Evolutionary conservation across 1,140 invertebrate species (phyloP).

Genomic region (Drosophila melanica): DNA sequence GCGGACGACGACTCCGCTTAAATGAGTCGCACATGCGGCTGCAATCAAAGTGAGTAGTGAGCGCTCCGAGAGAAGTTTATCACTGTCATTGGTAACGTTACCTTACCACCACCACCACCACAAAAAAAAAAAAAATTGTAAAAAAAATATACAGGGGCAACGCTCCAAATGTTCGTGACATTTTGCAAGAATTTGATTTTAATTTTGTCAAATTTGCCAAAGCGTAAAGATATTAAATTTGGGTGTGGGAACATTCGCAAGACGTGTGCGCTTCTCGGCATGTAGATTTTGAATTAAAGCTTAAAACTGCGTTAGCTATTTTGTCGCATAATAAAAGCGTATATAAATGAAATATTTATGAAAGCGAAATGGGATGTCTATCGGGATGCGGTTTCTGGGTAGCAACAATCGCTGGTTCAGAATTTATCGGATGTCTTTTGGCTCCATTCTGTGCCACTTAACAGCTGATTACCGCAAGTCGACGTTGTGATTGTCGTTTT

Average conservation of each 20-base stretch:
- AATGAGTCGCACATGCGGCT: constrained; percentile 23
- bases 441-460: constrained; percentile 38
- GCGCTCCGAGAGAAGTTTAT: constrained; percentile 26
- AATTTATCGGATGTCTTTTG: constrained; percentile 13
- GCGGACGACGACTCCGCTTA: constrained; percentile 16
- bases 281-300: not conserved
- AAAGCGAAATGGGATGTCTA: too few relatives aligned
- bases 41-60: constrained; percentile 52
- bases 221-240: constrained; percentile 21
- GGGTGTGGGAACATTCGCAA: constrained; percentile 2
- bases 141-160: not conserved
- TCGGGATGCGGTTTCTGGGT: not conserved
- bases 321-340: too few relatives aligned
- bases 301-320: too few relatives aligned
- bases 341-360: too few relatives aligned
- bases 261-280: not conserved
- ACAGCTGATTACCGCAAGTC: constrained; percentile 53
- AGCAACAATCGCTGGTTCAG: not conserved
- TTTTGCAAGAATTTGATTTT: constrained; percentile 46
- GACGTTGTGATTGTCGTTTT: constrained; percentile 64
- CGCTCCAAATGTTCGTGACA: constrained; percentile 27
- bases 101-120: too few relatives aligned
- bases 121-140: not conserved
- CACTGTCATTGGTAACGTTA: constrained; percentile 33
- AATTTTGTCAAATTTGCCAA: constrained; percentile 44